Evolutionary conservation across 2,113 vertebrate genomes (phyloP).

Genomic region (Craseonycteris thonglongyai): DNA sequence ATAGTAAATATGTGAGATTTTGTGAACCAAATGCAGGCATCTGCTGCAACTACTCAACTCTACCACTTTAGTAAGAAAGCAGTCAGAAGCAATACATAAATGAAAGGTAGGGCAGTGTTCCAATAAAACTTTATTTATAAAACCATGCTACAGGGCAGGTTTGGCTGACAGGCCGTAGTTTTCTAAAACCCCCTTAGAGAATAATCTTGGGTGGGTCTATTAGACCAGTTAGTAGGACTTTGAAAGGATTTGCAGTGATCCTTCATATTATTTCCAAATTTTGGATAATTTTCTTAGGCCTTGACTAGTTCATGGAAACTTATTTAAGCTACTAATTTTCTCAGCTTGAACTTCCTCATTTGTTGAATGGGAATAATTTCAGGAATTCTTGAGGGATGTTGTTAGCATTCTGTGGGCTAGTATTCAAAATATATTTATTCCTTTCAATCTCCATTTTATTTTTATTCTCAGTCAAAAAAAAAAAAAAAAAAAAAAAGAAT

Average conservation of each 20-base stretch:
- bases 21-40: background rate
- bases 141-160: background rate
- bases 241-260: background rate
- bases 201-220: background rate
- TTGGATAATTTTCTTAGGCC: background rate
- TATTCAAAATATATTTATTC: background rate
- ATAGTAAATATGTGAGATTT: background rate
- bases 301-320: background rate
- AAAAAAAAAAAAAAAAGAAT: too few species aligned
- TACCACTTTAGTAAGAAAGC: background rate
- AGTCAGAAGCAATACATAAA: background rate
- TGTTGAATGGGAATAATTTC: slow-evolving; percentile 3
- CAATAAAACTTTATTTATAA: slow-evolving; percentile 36
- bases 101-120: background rate
- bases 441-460: background rate
- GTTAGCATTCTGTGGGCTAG: background rate
- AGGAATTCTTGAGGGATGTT: background rate
- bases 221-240: background rate
- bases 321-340: background rate
- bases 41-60: background rate
- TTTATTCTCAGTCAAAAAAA: background rate
- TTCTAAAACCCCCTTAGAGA: background rate
- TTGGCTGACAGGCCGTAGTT: background rate
- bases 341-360: background rate
- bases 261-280: background rate